Evolutionary conservation across 1,140 invertebrate genomes (phyloP), one percentile per base, ranked within the genome.

Genomic region (Solenopsis fugax): DNA sequence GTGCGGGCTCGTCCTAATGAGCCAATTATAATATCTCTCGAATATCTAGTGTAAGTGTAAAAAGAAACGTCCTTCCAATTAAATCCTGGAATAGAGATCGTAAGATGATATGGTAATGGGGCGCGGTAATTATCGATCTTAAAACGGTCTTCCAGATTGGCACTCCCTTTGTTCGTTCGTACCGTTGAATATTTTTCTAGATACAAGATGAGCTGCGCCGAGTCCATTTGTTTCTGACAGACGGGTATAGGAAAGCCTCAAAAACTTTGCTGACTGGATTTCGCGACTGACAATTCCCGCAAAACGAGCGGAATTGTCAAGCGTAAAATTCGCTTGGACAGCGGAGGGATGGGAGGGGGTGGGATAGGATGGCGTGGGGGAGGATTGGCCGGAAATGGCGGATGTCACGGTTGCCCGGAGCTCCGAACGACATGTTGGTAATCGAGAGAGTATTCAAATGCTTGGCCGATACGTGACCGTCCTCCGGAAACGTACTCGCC

Each of bases 401-500:
- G 73, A 88, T 81, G 85, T 87, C 86, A 69, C 88, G 69, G 72
- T 90, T 89, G 75, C 80, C 65, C 85, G 71, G 71, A 82, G 76
- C 81, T 80, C 72, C 86, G 87, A 89, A 90, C 86, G 85, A 90
- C 89, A 87, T 86, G 82, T 86, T 72, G 85, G 81, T 90, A 90
- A 90, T 90, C 88, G 86, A 90, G 82, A 75, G 80, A 75, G 85
- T 89, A 90, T 90, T 90, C 89, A 87, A 90, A 90, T 90, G 84
- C 86, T 89, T 87, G 78, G 87, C 75, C 81, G 80, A 89, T 87
- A 90, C 89, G 88, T 89, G 85, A 87, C 88, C 82, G 67, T 89
- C 60, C 87, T 89, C 52, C 64, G 60, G 69, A 78, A 67, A 64
- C 60, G 45, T 67, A 69, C 75, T 64, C 69, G 48, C 75, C 85